Conservation (phyloP, 2,888 invertebrate species). For the Colostygia pectinataria region DNA sequence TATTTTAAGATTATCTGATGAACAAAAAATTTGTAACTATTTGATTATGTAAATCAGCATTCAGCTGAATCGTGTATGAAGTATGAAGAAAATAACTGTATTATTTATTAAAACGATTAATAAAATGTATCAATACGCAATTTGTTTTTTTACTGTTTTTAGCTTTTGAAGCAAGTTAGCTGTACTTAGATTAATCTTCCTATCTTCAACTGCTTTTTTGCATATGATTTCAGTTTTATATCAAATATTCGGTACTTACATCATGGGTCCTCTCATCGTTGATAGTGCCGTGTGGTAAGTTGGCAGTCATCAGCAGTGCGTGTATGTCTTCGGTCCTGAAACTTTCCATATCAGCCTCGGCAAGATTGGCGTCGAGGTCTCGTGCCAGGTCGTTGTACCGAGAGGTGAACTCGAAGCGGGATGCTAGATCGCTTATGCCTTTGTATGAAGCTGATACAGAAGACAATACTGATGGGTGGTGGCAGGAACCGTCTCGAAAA, state of each 20-base stretch:
- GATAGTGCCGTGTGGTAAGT: constrained; percentile 87
- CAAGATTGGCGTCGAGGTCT: constrained; percentile 95
- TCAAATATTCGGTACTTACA: constrained; percentile 69
- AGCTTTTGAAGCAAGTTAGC: too few species aligned
- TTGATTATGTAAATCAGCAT: too few species aligned
- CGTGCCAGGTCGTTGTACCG: constrained; percentile 94
- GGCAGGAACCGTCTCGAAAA: constrained; percentile 91
- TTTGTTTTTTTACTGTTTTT: too few species aligned
- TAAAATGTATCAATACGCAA: too few species aligned
- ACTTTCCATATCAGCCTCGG: constrained; percentile 97
- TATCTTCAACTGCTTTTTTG: too few species aligned
- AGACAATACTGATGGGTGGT: constrained; percentile 91
- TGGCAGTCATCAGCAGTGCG: constrained; percentile 88
- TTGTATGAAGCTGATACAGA: constrained; percentile 92
- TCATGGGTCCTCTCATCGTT: constrained; percentile 75
- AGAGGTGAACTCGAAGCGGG: constrained; percentile 78
- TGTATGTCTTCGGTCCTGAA: constrained; percentile 96
- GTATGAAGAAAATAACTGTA: too few species aligned
- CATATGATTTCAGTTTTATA: too few species aligned
- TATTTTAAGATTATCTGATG: constrained; percentile 18
- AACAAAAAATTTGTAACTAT: constrained; percentile 4
- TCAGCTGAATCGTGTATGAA: too few species aligned
- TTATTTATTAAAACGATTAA: too few species aligned
- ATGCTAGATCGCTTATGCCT: constrained; percentile 84
- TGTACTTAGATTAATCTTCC: too few species aligned